Evolutionary conservation across 2,888 invertebrate species (phyloP).

Genomic region (Clanis bilineata): DNA sequence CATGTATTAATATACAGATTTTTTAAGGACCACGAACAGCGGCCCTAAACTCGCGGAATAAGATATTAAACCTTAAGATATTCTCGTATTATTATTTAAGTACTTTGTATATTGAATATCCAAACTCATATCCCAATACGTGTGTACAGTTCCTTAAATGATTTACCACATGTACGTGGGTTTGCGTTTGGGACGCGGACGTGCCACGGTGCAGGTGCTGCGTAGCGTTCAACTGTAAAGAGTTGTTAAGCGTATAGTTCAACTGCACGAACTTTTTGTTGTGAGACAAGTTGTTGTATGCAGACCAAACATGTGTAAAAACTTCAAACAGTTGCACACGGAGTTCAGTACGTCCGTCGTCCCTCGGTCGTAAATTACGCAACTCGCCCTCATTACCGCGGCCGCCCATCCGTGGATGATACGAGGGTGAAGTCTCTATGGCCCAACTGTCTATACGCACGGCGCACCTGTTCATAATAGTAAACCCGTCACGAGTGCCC

Average conservation of each 20-base stretch:
- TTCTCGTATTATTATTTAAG: not conserved
- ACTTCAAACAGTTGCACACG: slow-evolving; percentile 75
- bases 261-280: slow-evolving; percentile 15
- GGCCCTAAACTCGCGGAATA: not conserved
- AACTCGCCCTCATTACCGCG: slow-evolving; percentile 75
- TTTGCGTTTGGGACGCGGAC: not conserved
- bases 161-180: not conserved
- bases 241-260: slow-evolving; percentile 1
- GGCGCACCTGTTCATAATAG: slow-evolving; percentile 35
- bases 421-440: slow-evolving; percentile 41
- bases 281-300: slow-evolving; percentile 29
- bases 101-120: not conserved
- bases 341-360: slow-evolving; percentile 56
- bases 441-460: slow-evolving; percentile 43
- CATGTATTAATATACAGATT: not conserved
- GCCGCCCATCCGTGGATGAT: slow-evolving; percentile 69
- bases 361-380: slow-evolving; percentile 67
- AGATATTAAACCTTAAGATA: slow-evolving; percentile 7
- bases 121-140: not conserved
- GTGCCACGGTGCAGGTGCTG: not conserved
- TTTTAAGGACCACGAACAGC: not conserved
- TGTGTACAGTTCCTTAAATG: not conserved
- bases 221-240: not conserved
- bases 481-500: slow-evolving; percentile 41
- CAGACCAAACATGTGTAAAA: slow-evolving; percentile 66